These are phyloP conservation scores for Pteria penguin DNA, from an alignment of 2,888 invertebrate species.

Conservation along the genomic window DNA sequence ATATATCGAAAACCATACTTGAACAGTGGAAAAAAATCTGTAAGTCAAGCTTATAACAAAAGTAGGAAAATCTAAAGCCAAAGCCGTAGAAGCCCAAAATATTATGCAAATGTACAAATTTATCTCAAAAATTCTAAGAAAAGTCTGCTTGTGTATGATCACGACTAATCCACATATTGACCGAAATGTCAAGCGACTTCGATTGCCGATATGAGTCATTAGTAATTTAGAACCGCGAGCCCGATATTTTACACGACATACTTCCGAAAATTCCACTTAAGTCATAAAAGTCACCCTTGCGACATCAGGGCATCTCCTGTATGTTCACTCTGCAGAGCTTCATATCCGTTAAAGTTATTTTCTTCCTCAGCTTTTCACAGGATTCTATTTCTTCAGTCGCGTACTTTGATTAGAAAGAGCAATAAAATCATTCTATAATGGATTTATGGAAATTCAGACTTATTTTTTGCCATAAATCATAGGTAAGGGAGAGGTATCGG, in stretches of 20 bases:
- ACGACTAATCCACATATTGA: too few species aligned
- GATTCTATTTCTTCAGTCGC: not conserved
- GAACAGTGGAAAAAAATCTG: too few species aligned
- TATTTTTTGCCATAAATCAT: slow-evolving; percentile 49
- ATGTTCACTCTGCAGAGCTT: not conserved
- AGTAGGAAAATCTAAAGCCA: too few species aligned
- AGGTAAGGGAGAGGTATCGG: slow-evolving; percentile 39
- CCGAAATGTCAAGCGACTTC: not conserved
- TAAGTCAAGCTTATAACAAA: too few species aligned
- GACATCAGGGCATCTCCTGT: not conserved
- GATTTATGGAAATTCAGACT: slow-evolving; percentile 48
- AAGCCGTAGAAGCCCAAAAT: too few species aligned
- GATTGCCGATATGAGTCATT: not conserved
- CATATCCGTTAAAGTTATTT: not conserved
- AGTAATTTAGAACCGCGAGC: not conserved
- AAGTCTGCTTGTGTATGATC: too few species aligned
- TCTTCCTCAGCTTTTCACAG: not conserved
- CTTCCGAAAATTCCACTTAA: not conserved
- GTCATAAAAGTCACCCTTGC: not conserved
- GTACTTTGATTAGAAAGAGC: slow-evolving; percentile 21
- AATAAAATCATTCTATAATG: slow-evolving; percentile 36
- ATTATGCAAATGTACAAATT: too few species aligned
- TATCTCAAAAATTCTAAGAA: too few species aligned
- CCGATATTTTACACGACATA: not conserved
- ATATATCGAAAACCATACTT: too few species aligned